Base-by-base conservation (phyloP, 2,888 invertebrate genomes). In the Nasonovia ribisnigri region DNA sequence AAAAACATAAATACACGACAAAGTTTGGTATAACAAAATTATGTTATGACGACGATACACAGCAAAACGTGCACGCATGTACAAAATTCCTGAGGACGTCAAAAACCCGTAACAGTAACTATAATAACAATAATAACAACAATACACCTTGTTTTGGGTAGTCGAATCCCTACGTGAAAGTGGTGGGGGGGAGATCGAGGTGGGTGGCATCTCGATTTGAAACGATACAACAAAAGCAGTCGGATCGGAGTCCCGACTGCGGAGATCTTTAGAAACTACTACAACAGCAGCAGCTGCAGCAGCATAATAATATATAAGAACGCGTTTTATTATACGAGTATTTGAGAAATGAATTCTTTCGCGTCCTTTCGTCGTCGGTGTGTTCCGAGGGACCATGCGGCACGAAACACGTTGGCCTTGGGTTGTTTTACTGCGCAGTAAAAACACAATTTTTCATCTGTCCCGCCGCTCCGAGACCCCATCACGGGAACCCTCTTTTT, bases 391-490 rank as follows among this genome's bases (percentile, higher is more conserved):
- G 46, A 46, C 29, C 29, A 29, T 11, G 13, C 43, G 26, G 43
- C 29, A 46, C 13, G 46, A 46, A 86, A 86, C 86, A 43, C 46
- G 86, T 86, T 86, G 86, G 46, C 86, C 86, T 86, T 86, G 46
- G 86, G 11, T 46, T 77, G 20, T 46, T 86, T 84, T 86, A 86
- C 86, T 86, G 46, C 86, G 86, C 86, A 86, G 86, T 86, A 46
- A 29, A 29, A 43, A 46, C 46, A 43, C 46, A 36, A 77, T 36
- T 36, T 77, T 77, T 77, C 36, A 77, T 67, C 67, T n/a, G n/a
- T n/a, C 67, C 67, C n/a, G 16, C n/a, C 67, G 16, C 10, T 5
- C n/a, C 36, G 36, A 77, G 36, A 36, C 77, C 77, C 77, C 36
- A 77, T 20, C 36, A 3, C 16, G 36, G 8, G 77, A 77, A 77